A percentile compares a stretch with the other conserved stretches of the same genome.
phyloP scores from a whole-genome alignment of 2,888 invertebrate genomes.

The Craniophora ligustri region DNA sequence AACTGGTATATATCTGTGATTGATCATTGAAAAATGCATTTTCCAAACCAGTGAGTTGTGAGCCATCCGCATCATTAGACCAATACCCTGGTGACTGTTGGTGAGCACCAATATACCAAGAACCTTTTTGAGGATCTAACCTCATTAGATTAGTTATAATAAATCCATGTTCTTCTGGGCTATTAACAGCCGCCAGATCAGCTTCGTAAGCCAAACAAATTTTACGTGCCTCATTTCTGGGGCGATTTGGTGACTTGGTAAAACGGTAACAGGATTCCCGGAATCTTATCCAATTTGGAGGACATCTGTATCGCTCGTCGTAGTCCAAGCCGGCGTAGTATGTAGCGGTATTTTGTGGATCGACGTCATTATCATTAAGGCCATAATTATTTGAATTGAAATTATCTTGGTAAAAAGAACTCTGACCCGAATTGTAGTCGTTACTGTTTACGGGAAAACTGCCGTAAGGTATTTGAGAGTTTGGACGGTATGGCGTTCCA shows the following conservation, averaged over 20 bases:
- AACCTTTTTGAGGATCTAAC: conserved; percentile 95
- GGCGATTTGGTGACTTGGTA: conserved; percentile 94
- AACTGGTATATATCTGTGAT: conserved; percentile 74
- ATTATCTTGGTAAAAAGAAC: conserved; percentile 79
- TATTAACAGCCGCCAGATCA: conserved; percentile 94
- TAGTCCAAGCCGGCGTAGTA: conserved; percentile 83
- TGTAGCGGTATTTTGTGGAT: conserved; percentile 76
- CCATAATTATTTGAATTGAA: conserved; percentile 74
- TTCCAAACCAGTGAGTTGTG: conserved; percentile 93
- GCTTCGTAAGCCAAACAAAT: conserved; percentile 95
- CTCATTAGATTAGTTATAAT: conserved; percentile 93
- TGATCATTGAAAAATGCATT: conserved; percentile 93
- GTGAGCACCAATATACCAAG: conserved; percentile 95
- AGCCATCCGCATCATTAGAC: conserved; percentile 95
- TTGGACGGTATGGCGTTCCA: conserved; percentile 71
- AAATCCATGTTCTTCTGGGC: conserved; percentile 95
- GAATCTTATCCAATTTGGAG: conserved; percentile 95
- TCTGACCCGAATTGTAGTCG: conserved; percentile 76
- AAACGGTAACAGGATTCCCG: conserved; percentile 96
- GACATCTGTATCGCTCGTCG: conserved; percentile 90
- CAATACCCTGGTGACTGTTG: conserved; percentile 93
- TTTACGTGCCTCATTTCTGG: conserved; percentile 93
- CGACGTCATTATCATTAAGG: conserved; percentile 76
- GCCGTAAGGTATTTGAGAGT: conserved; percentile 79
- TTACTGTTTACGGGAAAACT: conserved; percentile 78